These are phyloP conservation scores for Vireo griseus DNA, from an alignment of 2,797 vertebrate genomes.

Conservation along the genomic window DNA sequence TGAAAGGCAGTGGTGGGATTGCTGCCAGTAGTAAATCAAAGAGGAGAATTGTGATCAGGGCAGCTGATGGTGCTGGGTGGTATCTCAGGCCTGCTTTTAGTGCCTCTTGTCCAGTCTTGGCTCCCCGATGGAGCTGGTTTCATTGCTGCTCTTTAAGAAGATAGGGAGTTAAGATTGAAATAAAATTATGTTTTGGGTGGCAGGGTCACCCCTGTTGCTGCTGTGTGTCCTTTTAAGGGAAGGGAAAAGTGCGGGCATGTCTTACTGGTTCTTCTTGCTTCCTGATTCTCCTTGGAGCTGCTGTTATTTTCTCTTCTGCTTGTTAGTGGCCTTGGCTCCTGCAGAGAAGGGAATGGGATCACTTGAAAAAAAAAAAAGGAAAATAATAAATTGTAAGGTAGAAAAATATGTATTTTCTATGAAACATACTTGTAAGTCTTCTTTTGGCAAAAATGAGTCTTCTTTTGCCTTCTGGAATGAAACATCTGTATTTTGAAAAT, in stretches of 20 bases:
- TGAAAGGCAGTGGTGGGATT: not conserved
- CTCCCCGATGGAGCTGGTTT: not conserved
- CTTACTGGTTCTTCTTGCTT: not conserved
- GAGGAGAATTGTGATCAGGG: not conserved
- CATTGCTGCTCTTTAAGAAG: not conserved
- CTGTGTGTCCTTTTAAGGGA: not conserved
- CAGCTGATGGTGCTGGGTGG: not conserved
- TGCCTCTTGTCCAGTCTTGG: not conserved
- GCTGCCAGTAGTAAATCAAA: not conserved
- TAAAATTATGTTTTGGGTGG: not conserved
- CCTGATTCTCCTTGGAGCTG: not conserved
- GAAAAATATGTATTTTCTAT: not conserved
- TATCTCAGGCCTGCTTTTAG: not conserved
- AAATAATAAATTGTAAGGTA: not conserved
- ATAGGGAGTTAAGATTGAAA: not conserved
- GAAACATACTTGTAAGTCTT: not conserved
- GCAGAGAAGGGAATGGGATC: not conserved
- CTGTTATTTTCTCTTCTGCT: not conserved
- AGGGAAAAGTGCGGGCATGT: not conserved
- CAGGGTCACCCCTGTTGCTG: not conserved
- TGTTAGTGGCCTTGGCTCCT: not conserved
- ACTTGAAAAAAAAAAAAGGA: not conserved
- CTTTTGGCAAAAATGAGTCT: not conserved
- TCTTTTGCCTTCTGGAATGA: not conserved
- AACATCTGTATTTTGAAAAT: rapidly evolving